A percentile compares a stretch with the other conserved stretches of the same genome.
phyloP scores from a whole-genome alignment of 2,113 vertebrate species.

The Pedetes capensis region DNA sequence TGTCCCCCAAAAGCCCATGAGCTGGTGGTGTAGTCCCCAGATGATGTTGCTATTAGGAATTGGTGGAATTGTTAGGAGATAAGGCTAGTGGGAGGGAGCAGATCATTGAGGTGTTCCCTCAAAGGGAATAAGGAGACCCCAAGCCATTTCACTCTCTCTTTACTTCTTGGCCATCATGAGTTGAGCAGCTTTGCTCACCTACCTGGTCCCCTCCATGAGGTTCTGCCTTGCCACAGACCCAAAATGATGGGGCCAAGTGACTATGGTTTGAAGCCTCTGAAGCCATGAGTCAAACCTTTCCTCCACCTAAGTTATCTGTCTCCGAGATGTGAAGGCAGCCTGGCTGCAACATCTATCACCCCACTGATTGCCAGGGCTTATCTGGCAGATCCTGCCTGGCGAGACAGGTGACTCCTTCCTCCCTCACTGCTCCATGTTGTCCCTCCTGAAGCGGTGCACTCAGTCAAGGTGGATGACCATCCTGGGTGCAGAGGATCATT shows the following conservation, averaged over 20 bases:
- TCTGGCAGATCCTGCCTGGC: too few relatives aligned
- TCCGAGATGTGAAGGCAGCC: too few relatives aligned
- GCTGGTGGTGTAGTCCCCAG: neutral
- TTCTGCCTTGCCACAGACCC: neutral
- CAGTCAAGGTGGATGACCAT: too few relatives aligned
- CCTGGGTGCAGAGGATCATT: too few relatives aligned
- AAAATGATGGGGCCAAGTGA: neutral
- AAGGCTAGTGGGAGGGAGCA: neutral
- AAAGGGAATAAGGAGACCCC: too few relatives aligned
- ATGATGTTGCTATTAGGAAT: too few relatives aligned
- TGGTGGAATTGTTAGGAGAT: neutral
- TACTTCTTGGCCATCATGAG: neutral
- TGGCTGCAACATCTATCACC: too few relatives aligned
- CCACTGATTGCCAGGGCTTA: too few relatives aligned
- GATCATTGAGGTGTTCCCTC: neutral
- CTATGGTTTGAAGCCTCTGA: neutral
- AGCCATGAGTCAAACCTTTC: neutral
- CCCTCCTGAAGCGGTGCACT: too few relatives aligned
- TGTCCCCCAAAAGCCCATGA: too few relatives aligned
- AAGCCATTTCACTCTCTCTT: neutral
- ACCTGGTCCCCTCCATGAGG: neutral
- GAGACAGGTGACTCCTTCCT: too few relatives aligned
- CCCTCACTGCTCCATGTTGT: too few relatives aligned
- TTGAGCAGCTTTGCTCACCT: neutral
- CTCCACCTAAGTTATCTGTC: neutral